Evolutionary conservation across 2,113 vertebrate genomes (phyloP), one percentile per base, ranked within the genome.

Genomic region (Atlantisia rogersi): DNA sequence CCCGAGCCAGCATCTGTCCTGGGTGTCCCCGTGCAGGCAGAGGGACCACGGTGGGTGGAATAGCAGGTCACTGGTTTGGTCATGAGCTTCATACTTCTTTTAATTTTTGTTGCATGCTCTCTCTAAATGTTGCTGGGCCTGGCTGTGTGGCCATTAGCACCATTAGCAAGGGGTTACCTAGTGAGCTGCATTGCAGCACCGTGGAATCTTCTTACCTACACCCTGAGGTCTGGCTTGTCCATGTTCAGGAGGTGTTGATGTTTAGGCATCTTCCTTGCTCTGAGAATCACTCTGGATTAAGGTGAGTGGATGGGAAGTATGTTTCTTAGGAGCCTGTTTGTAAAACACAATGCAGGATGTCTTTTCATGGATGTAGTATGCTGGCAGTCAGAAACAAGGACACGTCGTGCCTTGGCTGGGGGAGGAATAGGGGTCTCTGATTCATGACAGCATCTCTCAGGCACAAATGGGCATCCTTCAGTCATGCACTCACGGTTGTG

Each of bases 381-480:
- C 67, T 64, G 48, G 68, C 77, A 28, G 77, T 92, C 46, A 52
- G 92, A 60, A 75, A 11, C 74, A 97, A 92, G 93, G 95, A 92
- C 55, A 20, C 5, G 1, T 26, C 70, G 69, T 71, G 90, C 74
- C 77, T 91, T 67, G 1, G 1, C 78, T 77, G 86, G 56, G 63
- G 65, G 79, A 92, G 86, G 81, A 82, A 35, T 12, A 29, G 63
- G 92, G 92, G 37, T 64, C 73, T 67, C 60, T 95, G 94, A 92
- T 94, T 94, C 90, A 74, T 53, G 81, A 25, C 67, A 71, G 55
- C 70, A 4, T 87, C 88, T 96, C 82, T 79, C 80, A 86, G 86
- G 60, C 53, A 35, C 24, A 60, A 87, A 92, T 5, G 55, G 93
- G 90, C 88, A 87, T 86, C 93, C 92, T 89, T 94, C 87, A 86